Base-by-base conservation (phyloP, 92 coral and sea anemone genomes). In the Parazoanthus darwini region DNA sequence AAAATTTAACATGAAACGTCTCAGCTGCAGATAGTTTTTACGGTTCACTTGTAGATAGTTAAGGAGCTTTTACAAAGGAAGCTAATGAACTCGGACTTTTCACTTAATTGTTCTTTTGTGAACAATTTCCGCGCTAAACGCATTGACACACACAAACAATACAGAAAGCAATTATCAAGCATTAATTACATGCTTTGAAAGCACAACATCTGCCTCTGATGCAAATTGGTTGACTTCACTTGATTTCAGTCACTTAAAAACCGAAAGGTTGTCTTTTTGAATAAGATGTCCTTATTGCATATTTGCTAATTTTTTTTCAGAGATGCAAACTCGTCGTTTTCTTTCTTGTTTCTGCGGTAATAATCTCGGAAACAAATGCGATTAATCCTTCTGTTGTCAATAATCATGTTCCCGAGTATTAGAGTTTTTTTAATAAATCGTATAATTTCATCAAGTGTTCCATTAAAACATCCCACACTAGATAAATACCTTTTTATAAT, bases 81-180 rank as follows among this genome's bases (percentile, higher is more conserved):
- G 23, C 1, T 84, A 46, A 84, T 84, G 79, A 29, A 15, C 44
- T 72, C 6, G 38, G 68, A 54, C 68, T 44, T 46, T 81, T 81
- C 15, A 37, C 58, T 37, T 56, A 63, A 63, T 81, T 38, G 85
- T 42, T 81, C 63, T 44, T 68, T 72, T 84, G 68, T 84, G 68
- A 66, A 33, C 38, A 25, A 65, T 43, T 42, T 42, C 33, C 20
- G 3, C n/a, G 26, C 44, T 70, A 84, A 83, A 67, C 65, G 73
- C 74, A 39, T 72, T 84, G 58, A 48, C 46, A 33, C 25, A 68
- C 42, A 84, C 4, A 29, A 84, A 46, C 79, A 71, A 68, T 37
- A 46, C 11, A 18, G 65, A 2, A 8, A 22, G 51, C 37, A 71
- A 74, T 68, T 84, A 35, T 48, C 66, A 71, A 56, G 26, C 15